Base-by-base conservation (phyloP, 2,888 invertebrate species). In the Rhagonycha fulva region DNA sequence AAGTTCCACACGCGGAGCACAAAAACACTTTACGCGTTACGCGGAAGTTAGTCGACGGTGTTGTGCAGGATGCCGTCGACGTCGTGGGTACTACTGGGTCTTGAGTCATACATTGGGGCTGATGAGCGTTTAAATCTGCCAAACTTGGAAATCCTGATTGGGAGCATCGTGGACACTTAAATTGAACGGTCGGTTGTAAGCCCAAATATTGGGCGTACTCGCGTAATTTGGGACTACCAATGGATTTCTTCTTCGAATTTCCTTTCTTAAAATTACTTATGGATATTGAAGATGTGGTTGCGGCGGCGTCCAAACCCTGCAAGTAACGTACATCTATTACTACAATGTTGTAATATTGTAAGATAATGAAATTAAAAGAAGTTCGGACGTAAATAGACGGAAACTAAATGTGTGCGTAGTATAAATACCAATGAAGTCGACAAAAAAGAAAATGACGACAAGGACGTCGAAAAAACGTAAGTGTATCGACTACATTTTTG, bases 1-100 rank as follows among this genome's bases (percentile, higher is more conserved):
- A 95, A 11, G 94, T 94, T 66, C 93, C 94, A 86, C 96, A 96
- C 0, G 94, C 93, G 12, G 94, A 93, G 86, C 96, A 96, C 71
- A 95, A 88, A 86, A 94, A 96, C 77, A 95, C 94, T 86, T 94
- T 94, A 63, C 94, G 89, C n/a, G 93, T 93, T 66, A 93, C 91
- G 84, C 92, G 90, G 68, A 93, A 92, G 82, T 90, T 90, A 67
- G 89, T 87, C 79, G 82, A 88, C 47, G 87, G 83, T 61, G 90
- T 88, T 12, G 88, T 84, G 72, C 84, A 32, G 28, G 74, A 32
- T 66, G 68, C 70, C 73, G 70, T 78, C 74, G 23, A 68, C 14
- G 24, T 19, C 4, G 72, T 24, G 11, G 74, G 71, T 19, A 30
- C 71, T 32, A 76, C 79, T 66, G 84, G 82, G 19, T 80, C 81